Conservation (phyloP, 30 jellyfish, hydroid and myxozoan species). For the Turritopsis dohrnii region DNA sequence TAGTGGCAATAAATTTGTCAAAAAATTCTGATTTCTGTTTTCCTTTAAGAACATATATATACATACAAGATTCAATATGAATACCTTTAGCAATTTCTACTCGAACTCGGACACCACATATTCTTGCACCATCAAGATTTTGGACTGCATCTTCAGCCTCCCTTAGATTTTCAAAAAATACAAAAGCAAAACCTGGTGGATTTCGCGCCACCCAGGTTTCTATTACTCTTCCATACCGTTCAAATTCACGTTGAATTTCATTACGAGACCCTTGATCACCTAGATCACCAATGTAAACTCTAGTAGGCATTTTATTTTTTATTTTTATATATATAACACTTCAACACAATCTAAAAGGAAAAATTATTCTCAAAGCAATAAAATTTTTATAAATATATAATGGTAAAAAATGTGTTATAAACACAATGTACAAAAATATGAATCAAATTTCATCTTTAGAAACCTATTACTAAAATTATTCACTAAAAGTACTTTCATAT, state of each 20-base stretch:
- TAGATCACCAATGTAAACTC: conserved; percentile 63
- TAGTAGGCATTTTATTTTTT: conserved; percentile 24
- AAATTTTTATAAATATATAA: too few species aligned
- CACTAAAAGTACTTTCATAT: too few species aligned
- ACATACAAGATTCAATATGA: neutral
- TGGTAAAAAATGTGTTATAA: too few species aligned
- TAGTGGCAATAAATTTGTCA: too few species aligned
- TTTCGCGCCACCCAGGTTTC: conserved; percentile 75
- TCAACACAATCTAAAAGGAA: neutral
- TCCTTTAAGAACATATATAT: neutral
- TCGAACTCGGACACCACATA: conserved; percentile 41
- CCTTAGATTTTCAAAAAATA: conserved; percentile 20
- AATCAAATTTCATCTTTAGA: too few species aligned
- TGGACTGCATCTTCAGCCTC: conserved; percentile 73
- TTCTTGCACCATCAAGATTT: conserved; percentile 40
- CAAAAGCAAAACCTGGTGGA: conserved; percentile 87
- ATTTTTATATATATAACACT: neutral
- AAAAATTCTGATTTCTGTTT: neutral
- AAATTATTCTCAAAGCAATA: neutral
- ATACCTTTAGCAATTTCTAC: conserved; percentile 33
- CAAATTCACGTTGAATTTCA: conserved; percentile 46
- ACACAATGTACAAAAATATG: too few species aligned
- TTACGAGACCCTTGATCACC: conserved; percentile 42
- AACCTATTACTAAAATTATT: too few species aligned
- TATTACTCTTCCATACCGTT: conserved; percentile 47